A percentile compares a stretch with the other conserved stretches of the same genome.
Evolutionary conservation across 2,113 vertebrate species (phyloP).

Genomic region (Acrocephalus kingi): DNA sequence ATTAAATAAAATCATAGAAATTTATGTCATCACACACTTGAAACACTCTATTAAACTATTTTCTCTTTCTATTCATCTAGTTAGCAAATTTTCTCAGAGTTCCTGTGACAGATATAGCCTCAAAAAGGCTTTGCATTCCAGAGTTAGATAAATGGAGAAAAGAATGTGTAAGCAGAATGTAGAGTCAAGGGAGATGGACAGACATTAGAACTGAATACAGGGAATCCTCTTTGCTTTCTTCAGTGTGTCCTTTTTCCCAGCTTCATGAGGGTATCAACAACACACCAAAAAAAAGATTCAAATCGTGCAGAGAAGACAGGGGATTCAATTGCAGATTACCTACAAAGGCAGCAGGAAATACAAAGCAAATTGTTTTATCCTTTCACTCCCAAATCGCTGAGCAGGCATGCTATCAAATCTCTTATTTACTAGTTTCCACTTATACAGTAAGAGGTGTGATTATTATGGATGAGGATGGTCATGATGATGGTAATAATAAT

Average conservation of each 20-base stretch:
- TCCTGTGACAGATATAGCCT: background rate
- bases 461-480: background rate
- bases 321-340: background rate
- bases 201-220: background rate
- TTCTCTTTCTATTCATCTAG: background rate
- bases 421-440: background rate
- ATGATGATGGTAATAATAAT: background rate
- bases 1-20: background rate
- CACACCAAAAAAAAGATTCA: background rate
- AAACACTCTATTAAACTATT: background rate
- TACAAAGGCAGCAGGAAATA: background rate
- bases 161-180: background rate
- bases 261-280: background rate
- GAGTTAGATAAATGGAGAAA: background rate
- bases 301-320: background rate
- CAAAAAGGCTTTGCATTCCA: background rate
- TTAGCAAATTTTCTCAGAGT: background rate
- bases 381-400: background rate
- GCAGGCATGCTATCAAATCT: background rate
- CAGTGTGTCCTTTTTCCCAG: background rate
- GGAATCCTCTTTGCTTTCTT: background rate
- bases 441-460: background rate
- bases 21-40: background rate
- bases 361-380: background rate
- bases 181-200: background rate